Evolutionary conservation across 1,140 invertebrate species (phyloP), one percentile per base, ranked within the genome.

Genomic region (Tenebrio molitor): DNA sequence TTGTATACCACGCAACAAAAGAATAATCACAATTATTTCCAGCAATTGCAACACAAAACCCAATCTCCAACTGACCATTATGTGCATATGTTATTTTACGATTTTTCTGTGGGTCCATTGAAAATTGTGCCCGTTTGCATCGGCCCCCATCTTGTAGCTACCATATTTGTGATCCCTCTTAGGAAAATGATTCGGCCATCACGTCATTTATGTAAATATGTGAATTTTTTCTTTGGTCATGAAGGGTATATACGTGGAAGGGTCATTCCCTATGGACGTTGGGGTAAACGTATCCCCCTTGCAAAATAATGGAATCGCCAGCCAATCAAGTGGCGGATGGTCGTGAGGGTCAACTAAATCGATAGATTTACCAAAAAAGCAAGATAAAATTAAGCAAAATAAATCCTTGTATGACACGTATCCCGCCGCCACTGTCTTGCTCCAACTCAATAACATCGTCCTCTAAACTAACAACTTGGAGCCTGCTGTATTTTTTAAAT

Each of bases 211-310:
- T 58, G 50, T 58, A 58, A 58, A 58, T 58, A 29, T 29, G 12
- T 58, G 50, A 58, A 58, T 14, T 58, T 58, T 58, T 58, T 58
- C 25, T 50, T 50, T 29, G 21, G 23, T 29, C 21, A 58, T 29
- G 41, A 53, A 58, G 33, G 44, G 58, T 64, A 36, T 63, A 53
- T 25, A 29, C 34, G 23, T 67, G 74, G 76, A 76, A 77, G 76
- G 76, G 76, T 77, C 76, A 77, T 69, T 77, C 76, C 76, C 76
- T 50, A 66, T 76, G 72, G 71, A 72, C 73, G 21, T n/a, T 77
- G 65, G 74, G 74, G 76, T 72, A 50, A 19, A 63, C 14, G 34
- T 75, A n/a, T 46, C 72, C 74, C 76, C 73, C 64, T 72, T 62
- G 50, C 50, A 58, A 58, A 58, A 58, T 58, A 58, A 63, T 66